Base-by-base conservation (phyloP, 2,888 invertebrate species). In the Pterostichus madidus region DNA sequence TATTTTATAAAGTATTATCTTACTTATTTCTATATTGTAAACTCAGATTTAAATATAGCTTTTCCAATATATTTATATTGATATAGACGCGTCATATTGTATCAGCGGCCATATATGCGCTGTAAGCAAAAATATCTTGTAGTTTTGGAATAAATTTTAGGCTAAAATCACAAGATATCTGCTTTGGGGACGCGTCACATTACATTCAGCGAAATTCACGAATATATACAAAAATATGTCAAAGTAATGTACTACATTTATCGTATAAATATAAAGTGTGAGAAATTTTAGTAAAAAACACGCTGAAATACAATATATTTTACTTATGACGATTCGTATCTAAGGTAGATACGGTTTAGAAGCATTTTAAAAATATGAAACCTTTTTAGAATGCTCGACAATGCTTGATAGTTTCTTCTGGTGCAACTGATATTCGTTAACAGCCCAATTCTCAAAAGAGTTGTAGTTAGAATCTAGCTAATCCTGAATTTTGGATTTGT, bases 111-210 rank as follows among this genome's bases (percentile, higher is more conserved):
- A 56, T 56, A 56, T 56, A 56, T 56, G 68, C 68, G 15, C 13
- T 13, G 68, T 71, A 71, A 71, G 68, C 68, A 71, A 8, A 71
- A 71, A 71, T 71, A 71, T 71, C 39, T 44, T 44, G 68, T 44
- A 71, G 68, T 71, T 71, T 17, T n/a, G 44, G 68, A 71, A 71
- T 71, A 71, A 71, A 71, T 71, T 71, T 44, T 71, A 17, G 68
- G 68, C 46, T 71, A 71, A 71, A 71, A 71, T 71, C 68, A 71
- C 44, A 71, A 44, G 39, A 71, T 71, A 71, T 71, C 68, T 71
- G 68, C 68, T 71, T 71, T 71, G 44, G 68, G 15, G 56, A 44
- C 68, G 68, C 68, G 13, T 56, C 5, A 8, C 39, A 17, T 71
- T 71, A 8, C 56, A 17, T 13, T 24, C 24, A 24, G 24, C 2